Percentiles rank a stretch among this genome's conserved stretches.
Evolutionary conservation across 2,113 vertebrate species (phyloP).

Genomic region (Phalacrocorax carbo): DNA sequence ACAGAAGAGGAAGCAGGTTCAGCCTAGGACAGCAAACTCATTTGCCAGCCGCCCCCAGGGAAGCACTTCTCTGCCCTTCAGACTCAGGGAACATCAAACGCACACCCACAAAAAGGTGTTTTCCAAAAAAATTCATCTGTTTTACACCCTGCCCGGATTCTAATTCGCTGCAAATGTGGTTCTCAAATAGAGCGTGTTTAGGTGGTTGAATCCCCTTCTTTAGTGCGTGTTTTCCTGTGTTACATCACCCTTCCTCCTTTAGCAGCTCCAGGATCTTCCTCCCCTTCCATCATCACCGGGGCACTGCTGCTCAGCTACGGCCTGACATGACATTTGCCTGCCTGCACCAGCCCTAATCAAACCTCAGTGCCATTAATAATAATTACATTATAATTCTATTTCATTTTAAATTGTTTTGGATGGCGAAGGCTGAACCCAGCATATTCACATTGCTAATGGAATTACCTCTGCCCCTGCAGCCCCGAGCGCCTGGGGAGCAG

Average conservation of each 20-base stretch:
- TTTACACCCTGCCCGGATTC: neutral
- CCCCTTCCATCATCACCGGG: neutral
- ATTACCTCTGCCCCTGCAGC: neutral
- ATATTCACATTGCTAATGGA: neutral
- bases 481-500: accelerated
- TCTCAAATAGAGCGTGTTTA: neutral
- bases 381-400: neutral
- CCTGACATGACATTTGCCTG: neutral
- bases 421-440: neutral
- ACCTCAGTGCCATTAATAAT: neutral
- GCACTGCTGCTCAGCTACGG: accelerated
- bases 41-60: neutral
- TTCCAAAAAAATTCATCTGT: neutral
- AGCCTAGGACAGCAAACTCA: neutral
- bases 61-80: constrained; percentile 4
- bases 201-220: neutral
- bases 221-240: accelerated
- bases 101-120: constrained; percentile 32
- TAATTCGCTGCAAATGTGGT: neutral
- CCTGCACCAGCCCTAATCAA: neutral
- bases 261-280: neutral
- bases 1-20: neutral
- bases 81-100: neutral
- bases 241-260: neutral
- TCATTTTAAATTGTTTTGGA: neutral